Evolutionary conservation across 1,140 invertebrate genomes (phyloP), one percentile per base, ranked within the genome.

Genomic region (Drosophila funebris): DNA sequence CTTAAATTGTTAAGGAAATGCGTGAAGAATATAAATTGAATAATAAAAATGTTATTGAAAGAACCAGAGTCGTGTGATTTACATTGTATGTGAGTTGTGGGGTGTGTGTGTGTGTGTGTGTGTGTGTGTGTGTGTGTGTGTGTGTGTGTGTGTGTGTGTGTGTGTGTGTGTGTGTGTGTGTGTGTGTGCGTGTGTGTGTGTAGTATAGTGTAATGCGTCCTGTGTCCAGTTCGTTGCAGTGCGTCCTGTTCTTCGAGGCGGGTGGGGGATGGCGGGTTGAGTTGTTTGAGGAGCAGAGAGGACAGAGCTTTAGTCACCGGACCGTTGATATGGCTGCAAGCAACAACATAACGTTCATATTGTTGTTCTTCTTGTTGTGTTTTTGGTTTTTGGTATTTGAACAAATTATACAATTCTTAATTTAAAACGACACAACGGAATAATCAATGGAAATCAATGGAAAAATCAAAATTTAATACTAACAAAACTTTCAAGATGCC

Each of bases 311-410:
- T 90, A 91, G 90, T 91, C 90, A 91, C 90, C 90, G 90, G 90
- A 91, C 90, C 90, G 90, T 91, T 91, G 90, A 91, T 87, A 91
- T 91, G 90, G 90, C 90, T 91, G 89, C 66, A 91, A 91, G 70
- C 75, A 83, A 87, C 83, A 90, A 81, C 71, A 78, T 67, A 73
- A 80, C 58, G 58, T 70, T 61, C 62, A 79, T 66, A 63, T 43
- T 68, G 61, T 71, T 67, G 48, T 48, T 41, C 5, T 50, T 13
- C 20, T 46, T 46, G 4, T 27, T 39, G 9, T 16, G 52, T 29
- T 44, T 18, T 37, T 73, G 31, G n/a, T n/a, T n/a, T n/a, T 33
- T 52, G 50, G n/a, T 16, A 16, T 52, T 46, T 33, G 52, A 41
- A 66, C n/a, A n/a, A 61, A 63, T 43, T n/a, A 54, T 8, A 56